Evolutionary conservation across 37 sponge, comb jelly and placozoan species (phyloP).

Genomic region (Hormiphora californensis): DNA sequence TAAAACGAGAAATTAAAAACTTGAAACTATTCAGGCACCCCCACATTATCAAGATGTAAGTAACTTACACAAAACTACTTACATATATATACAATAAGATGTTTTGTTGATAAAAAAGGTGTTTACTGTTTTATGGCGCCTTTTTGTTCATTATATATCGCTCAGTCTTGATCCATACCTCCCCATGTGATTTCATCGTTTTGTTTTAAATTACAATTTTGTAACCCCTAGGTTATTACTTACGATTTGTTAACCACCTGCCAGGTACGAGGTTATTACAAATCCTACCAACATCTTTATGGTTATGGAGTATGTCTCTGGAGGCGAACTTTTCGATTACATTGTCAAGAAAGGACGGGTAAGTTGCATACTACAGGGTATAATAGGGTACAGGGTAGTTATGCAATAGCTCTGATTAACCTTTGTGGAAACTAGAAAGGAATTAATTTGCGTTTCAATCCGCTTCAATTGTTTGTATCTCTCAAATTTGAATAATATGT

Average conservation of each 20-base stretch:
- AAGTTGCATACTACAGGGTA: not conserved
- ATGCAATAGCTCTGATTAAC: too few species aligned
- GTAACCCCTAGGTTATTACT: not conserved
- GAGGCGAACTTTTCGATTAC: conserved; percentile 94
- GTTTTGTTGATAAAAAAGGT: too few species aligned
- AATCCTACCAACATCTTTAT: conserved; percentile 94
- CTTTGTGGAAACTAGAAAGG: too few species aligned
- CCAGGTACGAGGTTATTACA: conserved; percentile 84
- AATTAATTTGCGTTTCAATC: too few species aligned
- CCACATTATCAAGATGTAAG: conserved; percentile 89
- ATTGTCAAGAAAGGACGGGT: conserved; percentile 61
- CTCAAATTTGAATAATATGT: too few species aligned
- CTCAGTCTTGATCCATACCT: too few species aligned
- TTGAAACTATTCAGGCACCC: conserved; percentile 91
- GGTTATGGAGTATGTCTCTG: conserved; percentile 93
- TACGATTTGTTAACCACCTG: not conserved
- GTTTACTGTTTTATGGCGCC: too few species aligned
- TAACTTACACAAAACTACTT: too few species aligned
- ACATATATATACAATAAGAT: too few species aligned
- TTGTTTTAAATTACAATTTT: not conserved
- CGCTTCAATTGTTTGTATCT: too few species aligned
- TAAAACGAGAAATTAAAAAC: conserved; percentile 79
- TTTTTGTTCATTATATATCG: too few species aligned
- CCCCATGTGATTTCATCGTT: not conserved
- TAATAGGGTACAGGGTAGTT: too few species aligned